phyloP scores from a whole-genome alignment of 2,113 vertebrate species.

The Salvelinus alpinus region DNA sequence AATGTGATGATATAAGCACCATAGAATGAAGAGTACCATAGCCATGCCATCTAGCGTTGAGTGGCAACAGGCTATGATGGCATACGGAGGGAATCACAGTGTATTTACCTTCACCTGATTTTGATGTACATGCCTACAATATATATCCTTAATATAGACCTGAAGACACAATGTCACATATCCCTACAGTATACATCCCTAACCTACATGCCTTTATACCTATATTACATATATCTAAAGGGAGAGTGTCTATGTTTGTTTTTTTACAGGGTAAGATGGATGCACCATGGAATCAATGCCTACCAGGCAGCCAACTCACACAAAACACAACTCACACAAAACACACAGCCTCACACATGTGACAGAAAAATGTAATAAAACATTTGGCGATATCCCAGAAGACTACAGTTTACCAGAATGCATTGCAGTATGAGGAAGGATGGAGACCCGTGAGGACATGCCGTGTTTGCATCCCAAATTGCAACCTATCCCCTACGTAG shows the following conservation, averaged over 20 bases:
- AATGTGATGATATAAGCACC: slow-evolving; percentile 51
- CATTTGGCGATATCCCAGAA: slow-evolving; percentile 72
- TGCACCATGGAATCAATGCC: slow-evolving; percentile 36
- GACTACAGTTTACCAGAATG: slow-evolving; percentile 76
- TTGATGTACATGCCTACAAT: slow-evolving; percentile 51
- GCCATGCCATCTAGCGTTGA: slow-evolving; percentile 27
- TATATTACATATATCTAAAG: too few species aligned
- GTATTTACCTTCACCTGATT: slow-evolving; percentile 73
- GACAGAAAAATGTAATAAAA: slow-evolving; percentile 23
- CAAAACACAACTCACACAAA: slow-evolving; percentile 24
- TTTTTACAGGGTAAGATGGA: slow-evolving; percentile 25
- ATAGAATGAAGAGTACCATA: slow-evolving; percentile 36
- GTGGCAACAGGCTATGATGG: not conserved
- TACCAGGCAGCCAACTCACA: slow-evolving; percentile 72
- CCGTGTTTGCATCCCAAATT: slow-evolving; percentile 20
- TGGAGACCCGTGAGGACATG: slow-evolving; percentile 76
- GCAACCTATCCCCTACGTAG: too few species aligned
- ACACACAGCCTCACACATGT: slow-evolving; percentile 31
- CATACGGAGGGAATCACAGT: slow-evolving; percentile 73
- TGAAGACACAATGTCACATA: not conserved
- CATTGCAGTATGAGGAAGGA: slow-evolving; percentile 62
- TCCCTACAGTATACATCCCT: too few species aligned
- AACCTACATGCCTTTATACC: too few species aligned
- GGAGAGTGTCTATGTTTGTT: too few species aligned
- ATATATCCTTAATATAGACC: too few species aligned